Conservation (phyloP, 2,888 invertebrate genomes). For the Amphimallon solstitiale region DNA sequence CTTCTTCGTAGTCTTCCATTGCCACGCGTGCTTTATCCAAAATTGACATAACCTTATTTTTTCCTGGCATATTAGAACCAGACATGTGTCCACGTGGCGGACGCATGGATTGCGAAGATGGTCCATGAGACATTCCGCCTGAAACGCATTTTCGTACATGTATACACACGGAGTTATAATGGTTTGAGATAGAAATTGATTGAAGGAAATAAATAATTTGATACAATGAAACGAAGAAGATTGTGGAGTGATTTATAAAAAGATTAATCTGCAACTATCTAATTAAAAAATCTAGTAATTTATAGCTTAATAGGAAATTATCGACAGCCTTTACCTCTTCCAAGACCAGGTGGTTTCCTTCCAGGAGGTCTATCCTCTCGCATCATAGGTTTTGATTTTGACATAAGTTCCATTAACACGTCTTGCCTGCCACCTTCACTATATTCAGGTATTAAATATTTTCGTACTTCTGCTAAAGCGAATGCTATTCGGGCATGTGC, state of each 20-base stretch:
- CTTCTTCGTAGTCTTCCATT: conserved; percentile 17
- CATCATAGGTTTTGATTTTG: conserved; percentile 58
- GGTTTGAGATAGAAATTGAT: too few species aligned
- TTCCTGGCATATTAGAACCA: not conserved
- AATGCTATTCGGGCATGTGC: conserved; percentile 87
- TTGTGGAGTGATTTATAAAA: too few species aligned
- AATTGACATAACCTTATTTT: conserved; percentile 4
- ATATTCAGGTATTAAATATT: conserved; percentile 79
- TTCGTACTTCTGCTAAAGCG: conserved; percentile 82
- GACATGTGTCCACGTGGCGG: not conserved
- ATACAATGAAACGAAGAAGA: too few species aligned
- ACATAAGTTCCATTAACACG: conserved; percentile 83
- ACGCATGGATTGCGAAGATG: not conserved
- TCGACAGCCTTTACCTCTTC: conserved; percentile 60
- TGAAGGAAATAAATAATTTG: too few species aligned
- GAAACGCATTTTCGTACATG: too few species aligned
- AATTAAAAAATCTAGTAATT: too few species aligned
- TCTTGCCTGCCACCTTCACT: conserved; percentile 86
- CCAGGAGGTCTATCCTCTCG: conserved; percentile 38
- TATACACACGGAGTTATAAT: too few species aligned
- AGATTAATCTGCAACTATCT: too few species aligned
- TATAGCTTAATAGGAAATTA: too few species aligned
- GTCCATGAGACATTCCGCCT: too few species aligned
- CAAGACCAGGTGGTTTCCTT: conserved; percentile 53
- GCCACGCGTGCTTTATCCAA: conserved; percentile 16